Evolutionary conservation across 2,888 invertebrate species (phyloP).

Genomic region (Chalcosyrphus nemorum): DNA sequence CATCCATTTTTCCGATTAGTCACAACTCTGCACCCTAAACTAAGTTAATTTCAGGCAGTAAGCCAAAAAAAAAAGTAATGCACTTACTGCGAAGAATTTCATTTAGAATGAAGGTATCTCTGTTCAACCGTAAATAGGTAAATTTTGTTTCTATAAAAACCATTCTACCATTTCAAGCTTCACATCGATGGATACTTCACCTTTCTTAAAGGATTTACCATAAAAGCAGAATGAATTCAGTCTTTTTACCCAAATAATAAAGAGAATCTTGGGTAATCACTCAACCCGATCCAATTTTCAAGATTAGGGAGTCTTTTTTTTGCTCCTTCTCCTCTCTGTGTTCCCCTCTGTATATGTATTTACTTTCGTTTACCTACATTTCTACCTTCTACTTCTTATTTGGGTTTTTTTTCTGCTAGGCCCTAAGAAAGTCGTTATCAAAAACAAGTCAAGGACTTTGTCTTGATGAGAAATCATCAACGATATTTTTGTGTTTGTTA

Average conservation of each 20-base stretch:
- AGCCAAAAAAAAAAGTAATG: neutral
- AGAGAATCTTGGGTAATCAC: neutral
- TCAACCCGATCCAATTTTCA: conserved; percentile 18
- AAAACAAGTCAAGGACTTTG: conserved; percentile 4
- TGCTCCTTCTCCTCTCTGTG: too few species aligned
- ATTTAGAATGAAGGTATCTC: neutral
- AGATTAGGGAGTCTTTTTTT: neutral
- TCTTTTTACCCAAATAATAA: neutral
- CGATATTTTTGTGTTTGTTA: neutral
- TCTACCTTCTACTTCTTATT: neutral
- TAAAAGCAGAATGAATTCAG: neutral
- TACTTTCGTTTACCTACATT: neutral
- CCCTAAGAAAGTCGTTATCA: neutral
- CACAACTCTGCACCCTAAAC: too few species aligned
- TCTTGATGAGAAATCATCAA: conserved; percentile 10
- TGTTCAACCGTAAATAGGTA: neutral
- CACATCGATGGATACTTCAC: neutral
- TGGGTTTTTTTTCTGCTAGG: neutral
- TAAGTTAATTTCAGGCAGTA: too few species aligned
- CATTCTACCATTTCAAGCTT: neutral
- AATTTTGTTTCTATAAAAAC: neutral
- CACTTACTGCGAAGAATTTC: neutral
- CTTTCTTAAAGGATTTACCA: neutral
- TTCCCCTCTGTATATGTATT: neutral
- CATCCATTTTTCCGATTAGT: too few species aligned